These are phyloP conservation scores for Bombyx huttoni DNA, from an alignment of 2,888 invertebrate species.

Conservation along the genomic window DNA sequence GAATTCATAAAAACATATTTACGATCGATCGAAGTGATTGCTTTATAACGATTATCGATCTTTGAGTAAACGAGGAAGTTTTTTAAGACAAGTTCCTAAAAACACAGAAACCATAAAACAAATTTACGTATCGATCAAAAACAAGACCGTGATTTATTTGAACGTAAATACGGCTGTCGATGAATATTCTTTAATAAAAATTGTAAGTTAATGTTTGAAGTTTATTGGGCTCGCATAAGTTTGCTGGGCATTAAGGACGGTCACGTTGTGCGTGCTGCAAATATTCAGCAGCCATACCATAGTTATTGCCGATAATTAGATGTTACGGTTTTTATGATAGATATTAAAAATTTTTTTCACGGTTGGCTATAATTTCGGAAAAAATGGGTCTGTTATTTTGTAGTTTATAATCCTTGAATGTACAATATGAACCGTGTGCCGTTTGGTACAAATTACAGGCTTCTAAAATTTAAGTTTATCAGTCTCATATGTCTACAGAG, in stretches of 20 bases:
- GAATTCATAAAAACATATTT: too few species aligned
- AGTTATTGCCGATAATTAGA: slow-evolving; percentile 16
- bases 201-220: slow-evolving; percentile 30
- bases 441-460: too few species aligned
- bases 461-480: too few species aligned
- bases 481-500: too few species aligned
- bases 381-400: too few species aligned
- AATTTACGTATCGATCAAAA: background rate
- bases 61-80: background rate
- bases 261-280: slow-evolving; percentile 39
- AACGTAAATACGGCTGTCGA: slow-evolving; percentile 15
- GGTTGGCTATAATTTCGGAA: too few species aligned
- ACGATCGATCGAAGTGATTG: too few species aligned
- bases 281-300: slow-evolving; percentile 31
- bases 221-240: slow-evolving; percentile 26
- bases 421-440: too few species aligned
- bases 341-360: slow-evolving; percentile 4
- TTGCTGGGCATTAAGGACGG: slow-evolving; percentile 23
- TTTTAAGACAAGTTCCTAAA: background rate
- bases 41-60: background rate
- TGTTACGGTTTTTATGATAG: slow-evolving; percentile 15
- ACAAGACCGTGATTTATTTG: slow-evolving; percentile 14
- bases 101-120: background rate
- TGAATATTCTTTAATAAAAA: slow-evolving; percentile 22
- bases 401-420: too few species aligned